Percentiles rank a stretch among this genome's conserved stretches.
Conservation (phyloP, 2,113 vertebrate genomes). For the Hoplias malabaricus region DNA sequence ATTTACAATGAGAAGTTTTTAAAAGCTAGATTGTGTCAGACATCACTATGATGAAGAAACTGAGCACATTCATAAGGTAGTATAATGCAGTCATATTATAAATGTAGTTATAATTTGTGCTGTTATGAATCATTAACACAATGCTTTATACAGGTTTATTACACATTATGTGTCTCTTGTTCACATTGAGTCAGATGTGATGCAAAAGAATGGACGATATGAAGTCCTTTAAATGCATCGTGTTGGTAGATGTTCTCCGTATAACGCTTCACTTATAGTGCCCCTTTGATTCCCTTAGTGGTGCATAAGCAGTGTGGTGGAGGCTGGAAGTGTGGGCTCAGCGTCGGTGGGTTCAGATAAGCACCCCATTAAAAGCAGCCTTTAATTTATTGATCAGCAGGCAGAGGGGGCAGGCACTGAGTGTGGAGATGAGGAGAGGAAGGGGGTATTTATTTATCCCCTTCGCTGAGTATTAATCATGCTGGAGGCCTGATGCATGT, state of each 20-base stretch:
- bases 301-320: conserved; percentile 27
- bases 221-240: background rate
- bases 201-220: no score
- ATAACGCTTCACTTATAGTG: background rate
- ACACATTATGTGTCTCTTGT: no score
- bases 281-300: conserved; percentile 37
- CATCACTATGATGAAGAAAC: no score
- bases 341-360: conserved; percentile 55
- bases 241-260: background rate
- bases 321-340: conserved; percentile 49
- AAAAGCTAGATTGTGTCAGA: no score
- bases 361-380: conserved; percentile 53
- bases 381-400: conserved; percentile 59
- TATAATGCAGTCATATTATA: no score
- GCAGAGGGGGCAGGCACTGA: conserved; percentile 34
- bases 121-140: no score
- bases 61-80: no score
- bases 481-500: conserved; percentile 42
- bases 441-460: conserved; percentile 55
- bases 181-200: no score
- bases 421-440: conserved; percentile 43
- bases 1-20: no score
- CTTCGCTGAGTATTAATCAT: conserved; percentile 50
- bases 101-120: no score
- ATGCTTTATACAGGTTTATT: no score